Base-by-base conservation (phyloP, 2,113 vertebrate genomes). In the Gymnarchus niloticus region DNA sequence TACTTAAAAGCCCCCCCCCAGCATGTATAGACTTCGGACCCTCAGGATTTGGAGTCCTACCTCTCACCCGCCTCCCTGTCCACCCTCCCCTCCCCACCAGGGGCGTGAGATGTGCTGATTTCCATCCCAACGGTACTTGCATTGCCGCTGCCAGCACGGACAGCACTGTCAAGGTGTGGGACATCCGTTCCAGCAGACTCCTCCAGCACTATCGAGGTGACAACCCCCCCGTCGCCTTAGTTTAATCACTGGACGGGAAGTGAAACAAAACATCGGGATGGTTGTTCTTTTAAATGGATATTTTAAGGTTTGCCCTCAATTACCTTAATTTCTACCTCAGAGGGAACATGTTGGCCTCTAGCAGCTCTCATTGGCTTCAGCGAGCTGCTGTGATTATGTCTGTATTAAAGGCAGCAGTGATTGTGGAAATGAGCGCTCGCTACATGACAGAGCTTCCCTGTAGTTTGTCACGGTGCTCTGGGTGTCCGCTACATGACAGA, bases 141-240 rank as follows among this genome's bases (percentile, higher is more conserved):
- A 94, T 99, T 0, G 98, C 98, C 0, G 95, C 96, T 0, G 96
- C 96, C 0, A 87, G 96, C 6, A 96, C 96, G 44, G 97, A 99
- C 91, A 96, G 94, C 93, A 97, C 96, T 0, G 96, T 99, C 44
- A 99, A 98, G 88, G 93, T 99, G 61, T 99, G 98, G 98, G 97
- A 99, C 9, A 91, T 99, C 87, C 95, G 98, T 88, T 97, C 96
- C 46, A 95, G 97, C 80, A 97, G 96, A 81, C 96, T 99, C 59
- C 91, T 99, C 1, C 98, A 99, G 56, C 97, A 99, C 84, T 98
- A 99, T 83, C 97, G 97, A 92, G 91, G 97, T 98, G 94, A 94
- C 91, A 2, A 0, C 33, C 14, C 7, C 28, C 12, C 61, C 37
- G 61, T 7, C 1, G n/a, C 61, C 3, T 65, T 1, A 25, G 49